These are phyloP conservation scores for Drosophila putrida DNA, from an alignment of 2,888 invertebrate genomes.

Conservation along the genomic window DNA sequence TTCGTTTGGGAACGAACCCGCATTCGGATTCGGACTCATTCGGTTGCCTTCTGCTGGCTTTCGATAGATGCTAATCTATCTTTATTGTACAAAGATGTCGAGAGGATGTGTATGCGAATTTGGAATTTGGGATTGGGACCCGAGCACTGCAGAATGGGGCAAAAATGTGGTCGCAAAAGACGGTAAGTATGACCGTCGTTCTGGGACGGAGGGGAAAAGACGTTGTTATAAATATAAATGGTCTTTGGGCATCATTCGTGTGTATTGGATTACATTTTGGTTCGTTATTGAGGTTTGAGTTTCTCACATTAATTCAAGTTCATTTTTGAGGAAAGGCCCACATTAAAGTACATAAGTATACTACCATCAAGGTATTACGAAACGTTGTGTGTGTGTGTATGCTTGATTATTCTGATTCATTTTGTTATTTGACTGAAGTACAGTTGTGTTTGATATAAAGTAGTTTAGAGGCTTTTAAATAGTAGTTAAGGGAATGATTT, in stretches of 20 bases:
- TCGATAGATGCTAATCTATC: constrained; percentile 78
- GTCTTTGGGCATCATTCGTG: constrained; percentile 54
- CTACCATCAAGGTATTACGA: constrained; percentile 1
- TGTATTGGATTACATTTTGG: constrained; percentile 70
- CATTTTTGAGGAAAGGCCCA: constrained; percentile 46
- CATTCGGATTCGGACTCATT: constrained; percentile 63
- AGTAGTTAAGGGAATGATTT: too few relatives aligned
- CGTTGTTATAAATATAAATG: constrained; percentile 70
- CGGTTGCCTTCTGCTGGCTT: constrained; percentile 43
- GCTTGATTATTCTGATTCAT: background rate
- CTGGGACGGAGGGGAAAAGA: too few relatives aligned
- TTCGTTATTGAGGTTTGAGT: constrained; percentile 59
- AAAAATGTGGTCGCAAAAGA: constrained; percentile 44
- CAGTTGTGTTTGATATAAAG: constrained; percentile 32
- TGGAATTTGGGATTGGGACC: constrained; percentile 43
- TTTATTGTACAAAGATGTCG: constrained; percentile 77
- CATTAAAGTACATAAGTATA: constrained; percentile 18
- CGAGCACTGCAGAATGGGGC: constrained; percentile 11
- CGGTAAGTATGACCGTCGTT: constrained; percentile 37
- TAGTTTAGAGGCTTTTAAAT: too few relatives aligned
- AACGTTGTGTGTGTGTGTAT: constrained; percentile 22
- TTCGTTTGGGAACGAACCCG: constrained; percentile 48
- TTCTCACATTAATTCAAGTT: constrained; percentile 18
- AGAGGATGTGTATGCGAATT: constrained; percentile 70
- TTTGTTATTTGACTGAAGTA: constrained; percentile 17